Evolutionary conservation across 2,888 invertebrate genomes (phyloP).

Genomic region (Ectemnius lituratus): DNA sequence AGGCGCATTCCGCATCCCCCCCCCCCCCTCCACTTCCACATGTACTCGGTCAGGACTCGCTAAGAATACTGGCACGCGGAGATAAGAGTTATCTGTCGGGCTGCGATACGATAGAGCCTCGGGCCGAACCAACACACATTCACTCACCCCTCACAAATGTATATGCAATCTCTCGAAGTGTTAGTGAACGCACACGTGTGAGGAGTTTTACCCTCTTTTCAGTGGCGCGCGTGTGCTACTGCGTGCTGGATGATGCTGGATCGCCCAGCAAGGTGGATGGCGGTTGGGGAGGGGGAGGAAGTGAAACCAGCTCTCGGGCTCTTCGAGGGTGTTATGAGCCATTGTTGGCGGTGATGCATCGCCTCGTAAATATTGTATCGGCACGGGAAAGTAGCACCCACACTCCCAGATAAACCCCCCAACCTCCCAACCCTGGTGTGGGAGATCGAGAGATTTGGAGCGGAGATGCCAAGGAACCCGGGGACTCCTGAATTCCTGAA

Average conservation of each 20-base stretch:
- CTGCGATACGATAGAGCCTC: conserved; percentile 74
- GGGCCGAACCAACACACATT: conserved; percentile 49
- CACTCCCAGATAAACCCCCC: conserved; percentile 62
- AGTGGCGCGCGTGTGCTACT: conserved; percentile 32
- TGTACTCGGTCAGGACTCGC: conserved; percentile 37
- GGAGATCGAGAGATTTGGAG: conserved; percentile 49
- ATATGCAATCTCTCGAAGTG: conserved; percentile 15
- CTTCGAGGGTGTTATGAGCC: conserved; percentile 70
- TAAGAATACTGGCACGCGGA: conserved; percentile 73
- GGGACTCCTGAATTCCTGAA: too few species aligned
- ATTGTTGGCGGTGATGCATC: conserved; percentile 77
- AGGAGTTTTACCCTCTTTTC: conserved; percentile 59
- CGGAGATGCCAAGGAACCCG: too few species aligned
- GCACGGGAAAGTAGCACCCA: conserved; percentile 66
- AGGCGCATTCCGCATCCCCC: conserved; percentile 48
- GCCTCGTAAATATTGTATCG: conserved; percentile 77
- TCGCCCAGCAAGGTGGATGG: background rate
- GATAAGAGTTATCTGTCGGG: conserved; percentile 75
- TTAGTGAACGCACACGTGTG: conserved; percentile 28
- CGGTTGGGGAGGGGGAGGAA: conserved; percentile 24
- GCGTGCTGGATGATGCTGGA: conserved; percentile 26
- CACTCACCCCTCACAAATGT: background rate
- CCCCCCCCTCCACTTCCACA: conserved; percentile 42
- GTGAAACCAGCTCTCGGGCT: conserved; percentile 59
- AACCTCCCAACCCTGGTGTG: background rate